Conservation (phyloP, 2,888 invertebrate species). For the Agonum fuliginosum region DNA sequence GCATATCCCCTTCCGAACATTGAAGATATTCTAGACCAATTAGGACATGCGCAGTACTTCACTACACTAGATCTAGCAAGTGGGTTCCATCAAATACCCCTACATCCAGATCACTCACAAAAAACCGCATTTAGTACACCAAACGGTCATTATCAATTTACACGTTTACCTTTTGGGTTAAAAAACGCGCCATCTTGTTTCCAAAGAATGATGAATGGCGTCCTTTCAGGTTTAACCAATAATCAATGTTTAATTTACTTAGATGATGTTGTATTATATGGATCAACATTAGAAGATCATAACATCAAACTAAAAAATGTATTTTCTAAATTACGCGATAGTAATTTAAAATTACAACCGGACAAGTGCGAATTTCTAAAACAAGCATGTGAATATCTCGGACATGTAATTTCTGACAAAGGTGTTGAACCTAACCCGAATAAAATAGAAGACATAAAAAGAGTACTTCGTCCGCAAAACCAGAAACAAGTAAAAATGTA, state of each 20-base stretch:
- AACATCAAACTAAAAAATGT: slow-evolving; percentile 55
- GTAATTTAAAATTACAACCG: slow-evolving; percentile 61
- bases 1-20: slow-evolving; percentile 64
- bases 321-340: slow-evolving; percentile 48
- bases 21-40: slow-evolving; percentile 62
- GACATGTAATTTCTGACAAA: slow-evolving; percentile 51
- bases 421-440: slow-evolving; percentile 65
- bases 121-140: slow-evolving; percentile 63
- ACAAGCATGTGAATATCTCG: slow-evolving; percentile 35
- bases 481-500: slow-evolving; percentile 67
- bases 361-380: slow-evolving; percentile 61
- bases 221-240: slow-evolving; percentile 67
- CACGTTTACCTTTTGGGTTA: slow-evolving; percentile 62
- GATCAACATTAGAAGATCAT: slow-evolving; percentile 63
- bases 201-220: slow-evolving; percentile 63
- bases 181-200: slow-evolving; percentile 61
- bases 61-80: slow-evolving; percentile 63
- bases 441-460: slow-evolving; percentile 64
- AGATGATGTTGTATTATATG: slow-evolving; percentile 67
- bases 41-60: slow-evolving; percentile 63
- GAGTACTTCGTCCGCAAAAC: slow-evolving; percentile 63
- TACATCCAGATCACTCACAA: slow-evolving; percentile 56
- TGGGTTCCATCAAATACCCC: slow-evolving; percentile 63
- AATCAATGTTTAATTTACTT: slow-evolving; percentile 67
- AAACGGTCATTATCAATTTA: slow-evolving; percentile 60